Evolutionary conservation across 2,888 invertebrate genomes (phyloP).

Genomic region (Sisyra nigra): DNA sequence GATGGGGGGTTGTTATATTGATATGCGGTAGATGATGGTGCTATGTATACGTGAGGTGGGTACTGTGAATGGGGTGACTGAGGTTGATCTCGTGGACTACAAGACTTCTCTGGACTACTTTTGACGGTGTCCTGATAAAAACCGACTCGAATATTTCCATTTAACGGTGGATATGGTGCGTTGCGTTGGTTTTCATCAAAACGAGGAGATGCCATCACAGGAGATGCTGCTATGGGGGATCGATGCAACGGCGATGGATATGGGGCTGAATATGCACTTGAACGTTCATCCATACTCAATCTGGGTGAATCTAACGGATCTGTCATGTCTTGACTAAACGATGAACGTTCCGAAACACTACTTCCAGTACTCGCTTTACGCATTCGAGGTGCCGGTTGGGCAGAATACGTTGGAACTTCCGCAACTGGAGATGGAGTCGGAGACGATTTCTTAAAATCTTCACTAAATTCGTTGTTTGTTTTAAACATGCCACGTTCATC

Average conservation of each 20-base stretch:
- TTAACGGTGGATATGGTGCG: conserved; percentile 54
- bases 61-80: conserved; percentile 37
- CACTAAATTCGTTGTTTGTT: not conserved
- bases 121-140: conserved; percentile 79
- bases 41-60: conserved; percentile 38
- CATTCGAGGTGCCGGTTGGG: conserved; percentile 29
- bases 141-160: conserved; percentile 70
- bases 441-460: conserved; percentile 14
- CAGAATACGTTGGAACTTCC: conserved; percentile 20
- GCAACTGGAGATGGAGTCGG: conserved; percentile 20
- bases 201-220: conserved; percentile 47
- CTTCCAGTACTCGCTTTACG: conserved; percentile 64
- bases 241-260: conserved; percentile 56
- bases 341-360: conserved; percentile 61
- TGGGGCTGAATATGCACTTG: conserved; percentile 47
- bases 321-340: conserved; percentile 54
- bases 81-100: conserved; percentile 60
- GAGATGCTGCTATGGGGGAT: conserved; percentile 55
- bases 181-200: conserved; percentile 48
- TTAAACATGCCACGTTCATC: conserved; percentile 1
- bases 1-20: conserved; percentile 23
- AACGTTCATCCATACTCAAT: conserved; percentile 39
- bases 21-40: conserved; percentile 27
- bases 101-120: conserved; percentile 71
- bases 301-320: conserved; percentile 41